Evolutionary conservation across 1,140 invertebrate species (phyloP).

Genomic region (Brachionus plicatilis): DNA sequence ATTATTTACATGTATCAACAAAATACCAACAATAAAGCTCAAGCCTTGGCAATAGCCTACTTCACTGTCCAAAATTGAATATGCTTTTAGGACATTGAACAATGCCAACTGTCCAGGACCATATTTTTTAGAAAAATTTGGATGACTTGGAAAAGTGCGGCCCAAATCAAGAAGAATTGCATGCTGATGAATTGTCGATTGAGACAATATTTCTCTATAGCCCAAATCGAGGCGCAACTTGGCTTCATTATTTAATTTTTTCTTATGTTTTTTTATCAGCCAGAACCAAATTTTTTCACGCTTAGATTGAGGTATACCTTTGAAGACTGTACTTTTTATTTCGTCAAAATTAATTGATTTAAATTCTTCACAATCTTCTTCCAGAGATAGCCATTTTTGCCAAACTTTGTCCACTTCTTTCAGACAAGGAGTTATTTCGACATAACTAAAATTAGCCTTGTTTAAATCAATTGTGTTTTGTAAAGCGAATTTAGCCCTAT

Average conservation of each 20-base stretch:
- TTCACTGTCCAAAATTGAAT: slow-evolving; percentile 84
- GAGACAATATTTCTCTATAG: neutral
- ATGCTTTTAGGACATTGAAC: slow-evolving; percentile 72
- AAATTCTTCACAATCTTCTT: neutral
- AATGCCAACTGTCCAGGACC: slow-evolving; percentile 83
- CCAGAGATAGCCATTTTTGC: neutral
- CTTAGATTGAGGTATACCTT: slow-evolving; percentile 17
- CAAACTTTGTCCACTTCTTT: slow-evolving; percentile 31
- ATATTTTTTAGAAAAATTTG: slow-evolving; percentile 77
- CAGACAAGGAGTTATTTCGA: neutral
- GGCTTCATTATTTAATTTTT: neutral
- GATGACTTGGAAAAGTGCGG: slow-evolving; percentile 86
- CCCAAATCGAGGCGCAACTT: neutral
- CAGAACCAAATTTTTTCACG: slow-evolving; percentile 38
- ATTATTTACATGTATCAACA: slow-evolving; percentile 87
- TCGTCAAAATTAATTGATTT: neutral
- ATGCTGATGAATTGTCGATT: slow-evolving; percentile 37
- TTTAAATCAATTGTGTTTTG: slow-evolving; percentile 29
- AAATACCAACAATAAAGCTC: slow-evolving; percentile 84
- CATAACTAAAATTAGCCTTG: neutral
- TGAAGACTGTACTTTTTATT: neutral
- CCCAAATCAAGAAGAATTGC: slow-evolving; percentile 29
- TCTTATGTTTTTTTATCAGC: slow-evolving; percentile 2
- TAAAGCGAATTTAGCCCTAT: neutral
- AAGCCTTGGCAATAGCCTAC: slow-evolving; percentile 87